Evolutionary conservation across 2,888 invertebrate species (phyloP), one percentile per base, ranked within the genome.

Genomic region (Tetragonisca angustula): DNA sequence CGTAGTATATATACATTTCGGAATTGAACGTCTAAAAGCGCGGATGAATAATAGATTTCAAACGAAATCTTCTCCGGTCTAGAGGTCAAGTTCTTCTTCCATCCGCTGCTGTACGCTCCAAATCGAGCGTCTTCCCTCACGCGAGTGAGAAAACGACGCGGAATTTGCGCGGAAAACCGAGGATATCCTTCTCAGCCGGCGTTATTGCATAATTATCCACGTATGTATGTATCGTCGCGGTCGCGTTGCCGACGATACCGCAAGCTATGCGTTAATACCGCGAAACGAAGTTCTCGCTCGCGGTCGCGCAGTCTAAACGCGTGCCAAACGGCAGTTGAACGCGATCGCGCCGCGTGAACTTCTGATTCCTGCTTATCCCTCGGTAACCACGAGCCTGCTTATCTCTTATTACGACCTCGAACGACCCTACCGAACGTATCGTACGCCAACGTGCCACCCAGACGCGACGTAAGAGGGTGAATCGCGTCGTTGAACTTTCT

Each of bases 181-280:
- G 69, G 70, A 81, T 81, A 65, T 81, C 56, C 54, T 56, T 59
- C 27, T 56, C 27, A 74, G 6, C 62, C 62, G 21, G 11, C 24
- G 43, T 24, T 36, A 24, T 76, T 68, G 56, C 76, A 43, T 68
- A 82, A 82, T 72, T 72, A 82, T 36, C 54, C 4, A 6, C 71
- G 65, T 50, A 50, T 68, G 43, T 11, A 43, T 11, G 43, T 43
- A 43, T 43, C 54, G 27, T 27, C 59, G 32, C 24, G 56, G 43
- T 61, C 52, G 21, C 43, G 68, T n/a, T 49, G 68, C 54, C 43
- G 52, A 64, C 59, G 52, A 65, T 32, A 67, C 71, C 54, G 52
- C 65, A 32, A 62, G 54, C 32, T 19, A 43, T 52, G 49, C 69
- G 70, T 59, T 79, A 72, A 54, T 36, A 50, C 67, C 56, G 64